Percentiles rank a stretch among this genome's conserved stretches.
These are phyloP conservation scores for Silurus aristotelis DNA, from an alignment of 2,797 vertebrate species.

Conservation along the genomic window DNA sequence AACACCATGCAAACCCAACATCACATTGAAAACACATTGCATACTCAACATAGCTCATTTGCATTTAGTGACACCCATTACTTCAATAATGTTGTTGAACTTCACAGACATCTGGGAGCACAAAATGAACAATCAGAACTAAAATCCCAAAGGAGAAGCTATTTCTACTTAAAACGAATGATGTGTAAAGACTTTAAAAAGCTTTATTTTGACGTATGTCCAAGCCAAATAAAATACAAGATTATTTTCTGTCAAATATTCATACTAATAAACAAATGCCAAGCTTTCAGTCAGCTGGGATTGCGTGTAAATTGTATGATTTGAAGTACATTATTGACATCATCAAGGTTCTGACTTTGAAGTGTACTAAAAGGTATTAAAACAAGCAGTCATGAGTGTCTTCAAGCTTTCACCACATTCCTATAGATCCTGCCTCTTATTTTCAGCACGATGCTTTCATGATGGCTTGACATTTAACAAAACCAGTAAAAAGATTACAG, in stretches of 20 bases:
- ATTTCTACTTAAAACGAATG: too few species aligned
- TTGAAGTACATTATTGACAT: neutral
- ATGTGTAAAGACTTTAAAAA: too few species aligned
- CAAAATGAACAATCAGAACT: neutral
- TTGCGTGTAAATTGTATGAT: neutral
- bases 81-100: neutral
- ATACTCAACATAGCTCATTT: too few species aligned
- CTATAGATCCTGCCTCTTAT: neutral
- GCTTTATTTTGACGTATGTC: neutral
- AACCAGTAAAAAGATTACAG: neutral
- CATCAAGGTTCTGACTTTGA: neutral
- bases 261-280: neutral
- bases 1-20: too few species aligned
- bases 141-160: too few species aligned
- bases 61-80: neutral
- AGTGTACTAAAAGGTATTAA: neutral
- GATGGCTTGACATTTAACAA: constrained; percentile 7
- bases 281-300: neutral
- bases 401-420: neutral
- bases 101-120: neutral
- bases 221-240: neutral
- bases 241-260: neutral
- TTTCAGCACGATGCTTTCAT: neutral
- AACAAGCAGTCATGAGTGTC: neutral
- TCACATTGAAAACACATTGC: too few species aligned